A percentile compares a stretch with the other conserved stretches of the same genome.
Conservation (phyloP, 2,113 vertebrate species). For the Prionailurus viverrinus region DNA sequence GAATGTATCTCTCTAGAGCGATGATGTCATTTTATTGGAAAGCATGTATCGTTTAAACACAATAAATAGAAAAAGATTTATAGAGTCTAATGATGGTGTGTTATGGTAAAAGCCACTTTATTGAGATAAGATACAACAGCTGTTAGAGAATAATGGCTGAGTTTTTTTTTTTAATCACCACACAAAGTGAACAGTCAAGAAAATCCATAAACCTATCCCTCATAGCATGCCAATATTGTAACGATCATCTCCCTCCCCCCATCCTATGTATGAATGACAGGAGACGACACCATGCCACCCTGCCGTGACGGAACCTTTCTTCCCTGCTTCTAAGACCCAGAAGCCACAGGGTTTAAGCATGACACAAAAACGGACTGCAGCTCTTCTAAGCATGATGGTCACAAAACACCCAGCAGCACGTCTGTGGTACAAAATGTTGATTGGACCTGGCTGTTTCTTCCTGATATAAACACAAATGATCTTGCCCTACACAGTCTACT, state of each 20-base stretch:
- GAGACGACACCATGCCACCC: not conserved
- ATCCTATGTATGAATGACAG: not conserved
- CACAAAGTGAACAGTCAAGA: constrained; percentile 80
- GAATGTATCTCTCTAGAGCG: constrained; percentile 80
- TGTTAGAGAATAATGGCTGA: constrained; percentile 81
- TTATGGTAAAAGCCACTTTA: constrained; percentile 83
- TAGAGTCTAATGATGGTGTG: constrained; percentile 81
- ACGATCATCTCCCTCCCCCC: constrained; percentile 40
- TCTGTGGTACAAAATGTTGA: rapidly evolving
- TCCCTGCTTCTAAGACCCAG: not conserved
- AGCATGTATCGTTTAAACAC: constrained; percentile 84
- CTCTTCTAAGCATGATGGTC: not conserved
- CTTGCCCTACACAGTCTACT: not conserved
- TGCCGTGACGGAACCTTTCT: not conserved
- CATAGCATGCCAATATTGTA: constrained; percentile 68
- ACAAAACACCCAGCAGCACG: not conserved
- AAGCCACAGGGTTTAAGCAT: not conserved
- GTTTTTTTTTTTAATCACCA: constrained; percentile 72
- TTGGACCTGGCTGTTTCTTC: not conserved
- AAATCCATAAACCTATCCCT: constrained; percentile 76
- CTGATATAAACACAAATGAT: not conserved
- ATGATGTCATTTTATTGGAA: constrained; percentile 85
- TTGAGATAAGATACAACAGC: constrained; percentile 83
- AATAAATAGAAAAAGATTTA: constrained; percentile 84
- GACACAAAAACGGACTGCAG: not conserved